Conservation (phyloP, 2,888 invertebrate genomes). For the Neoitamus cyanurus region DNA sequence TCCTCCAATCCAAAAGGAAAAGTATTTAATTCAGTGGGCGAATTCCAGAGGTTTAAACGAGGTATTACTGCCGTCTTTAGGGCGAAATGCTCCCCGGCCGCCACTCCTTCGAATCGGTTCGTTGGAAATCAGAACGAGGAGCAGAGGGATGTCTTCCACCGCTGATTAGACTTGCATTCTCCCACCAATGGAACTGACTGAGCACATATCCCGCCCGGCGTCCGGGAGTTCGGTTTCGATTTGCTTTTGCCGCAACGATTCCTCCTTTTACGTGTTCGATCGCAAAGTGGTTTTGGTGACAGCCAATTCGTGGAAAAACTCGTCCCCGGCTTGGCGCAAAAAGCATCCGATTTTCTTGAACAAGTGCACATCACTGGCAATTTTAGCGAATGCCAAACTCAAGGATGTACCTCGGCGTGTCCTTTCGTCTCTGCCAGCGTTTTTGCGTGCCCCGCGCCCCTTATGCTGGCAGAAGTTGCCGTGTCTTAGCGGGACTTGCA, state of each 20-base stretch:
- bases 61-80: not conserved
- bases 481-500: conserved; percentile 12
- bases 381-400: conserved; percentile 30
- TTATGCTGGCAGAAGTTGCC: not conserved
- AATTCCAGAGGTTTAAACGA: not conserved
- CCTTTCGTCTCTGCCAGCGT: not conserved
- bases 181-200: not conserved
- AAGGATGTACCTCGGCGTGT: conserved; percentile 9
- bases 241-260: not conserved
- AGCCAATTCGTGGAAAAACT: conserved; percentile 26
- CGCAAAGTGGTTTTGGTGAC: conserved; percentile 41
- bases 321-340: not conserved
- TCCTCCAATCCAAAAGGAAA: not conserved
- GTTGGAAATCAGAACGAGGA: not conserved
- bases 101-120: not conserved
- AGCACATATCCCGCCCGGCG: not conserved
- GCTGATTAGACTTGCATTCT: conserved; percentile 15
- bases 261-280: conserved; percentile 42
- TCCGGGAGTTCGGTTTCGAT: conserved; percentile 15
- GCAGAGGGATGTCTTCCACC: not conserved
- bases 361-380: conserved; percentile 26
- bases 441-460: not conserved
- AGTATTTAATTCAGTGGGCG: not conserved
- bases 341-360: conserved; percentile 17
- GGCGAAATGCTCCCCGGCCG: not conserved